Evolutionary conservation across 1,140 invertebrate genomes (phyloP).

Genomic region (Andrena cerasifolii): DNA sequence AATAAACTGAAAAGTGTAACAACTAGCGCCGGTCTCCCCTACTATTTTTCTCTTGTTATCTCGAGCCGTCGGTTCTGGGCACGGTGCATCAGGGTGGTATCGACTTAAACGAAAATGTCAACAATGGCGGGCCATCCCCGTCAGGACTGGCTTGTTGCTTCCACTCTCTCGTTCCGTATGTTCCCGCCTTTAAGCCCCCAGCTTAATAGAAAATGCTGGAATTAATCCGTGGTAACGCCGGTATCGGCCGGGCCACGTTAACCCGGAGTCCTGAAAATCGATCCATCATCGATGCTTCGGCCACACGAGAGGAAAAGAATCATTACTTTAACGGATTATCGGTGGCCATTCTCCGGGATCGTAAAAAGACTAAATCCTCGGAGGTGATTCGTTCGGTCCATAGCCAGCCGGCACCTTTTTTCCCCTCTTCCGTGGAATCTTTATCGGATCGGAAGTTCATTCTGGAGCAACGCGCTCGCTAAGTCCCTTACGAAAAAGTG

Average conservation of each 20-base stretch:
- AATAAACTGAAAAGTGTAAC: too few species aligned
- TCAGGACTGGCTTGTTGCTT: not conserved
- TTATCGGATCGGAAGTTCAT: conserved; percentile 52
- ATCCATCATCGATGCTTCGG: not conserved
- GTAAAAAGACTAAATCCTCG: conserved; percentile 42
- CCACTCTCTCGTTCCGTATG: not conserved
- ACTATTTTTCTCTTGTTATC: too few species aligned
- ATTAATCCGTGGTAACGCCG: not conserved
- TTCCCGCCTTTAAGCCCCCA: not conserved
- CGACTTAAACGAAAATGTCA: too few species aligned
- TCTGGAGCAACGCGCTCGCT: conserved; percentile 43
- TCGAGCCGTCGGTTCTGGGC: too few species aligned
- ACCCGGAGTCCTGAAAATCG: not conserved
- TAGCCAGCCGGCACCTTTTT: not conserved
- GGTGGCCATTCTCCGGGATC: not conserved
- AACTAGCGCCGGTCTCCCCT: too few species aligned
- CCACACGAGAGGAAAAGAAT: not conserved
- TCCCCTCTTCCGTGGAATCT: not conserved
- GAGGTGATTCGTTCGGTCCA: not conserved
- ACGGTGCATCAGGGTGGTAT: too few species aligned
- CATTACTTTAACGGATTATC: conserved; percentile 39
- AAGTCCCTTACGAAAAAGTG: conserved; percentile 28
- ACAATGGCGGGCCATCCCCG: too few species aligned
- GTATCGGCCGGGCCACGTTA: not conserved
- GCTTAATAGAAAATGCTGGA: not conserved